A percentile compares a stretch with the other conserved stretches of the same genome.
phyloP scores from a whole-genome alignment of 1,140 invertebrate genomes.

The Trachymyrmex cornetzi region DNA sequence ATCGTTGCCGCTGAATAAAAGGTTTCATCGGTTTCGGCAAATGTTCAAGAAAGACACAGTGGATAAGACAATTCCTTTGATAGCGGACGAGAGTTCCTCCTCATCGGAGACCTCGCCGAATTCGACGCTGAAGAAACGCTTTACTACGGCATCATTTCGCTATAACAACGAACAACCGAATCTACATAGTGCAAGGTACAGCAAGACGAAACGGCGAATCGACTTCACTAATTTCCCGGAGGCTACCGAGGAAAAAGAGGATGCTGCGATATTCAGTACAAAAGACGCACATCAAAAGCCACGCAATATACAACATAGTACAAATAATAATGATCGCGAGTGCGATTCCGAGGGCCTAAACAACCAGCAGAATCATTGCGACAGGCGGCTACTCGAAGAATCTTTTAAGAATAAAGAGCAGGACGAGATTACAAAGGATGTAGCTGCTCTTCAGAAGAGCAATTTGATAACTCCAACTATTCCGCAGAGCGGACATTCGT shows the following conservation, averaged over 20 bases:
- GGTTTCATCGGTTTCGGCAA: slow-evolving; percentile 79
- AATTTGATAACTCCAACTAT: slow-evolving; percentile 21
- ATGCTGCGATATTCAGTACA: slow-evolving; percentile 68
- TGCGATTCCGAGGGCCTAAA: slow-evolving; percentile 41
- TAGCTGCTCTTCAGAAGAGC: slow-evolving; percentile 22
- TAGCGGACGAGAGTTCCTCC: slow-evolving; percentile 39
- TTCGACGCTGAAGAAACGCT: slow-evolving; percentile 32
- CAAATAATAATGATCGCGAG: slow-evolving; percentile 75
- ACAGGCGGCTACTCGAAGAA: slow-evolving; percentile 60
- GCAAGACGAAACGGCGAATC: slow-evolving; percentile 67
- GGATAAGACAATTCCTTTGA: slow-evolving; percentile 65
- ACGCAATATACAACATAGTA: slow-evolving; percentile 77
- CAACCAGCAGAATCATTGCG: slow-evolving; percentile 35
- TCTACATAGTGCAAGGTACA: slow-evolving; percentile 56
- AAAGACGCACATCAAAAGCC: slow-evolving; percentile 76
- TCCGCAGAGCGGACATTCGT: slow-evolving; percentile 59
- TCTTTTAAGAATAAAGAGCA: not conserved
- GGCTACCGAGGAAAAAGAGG: slow-evolving; percentile 26
- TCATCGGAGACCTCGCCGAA: slow-evolving; percentile 4
- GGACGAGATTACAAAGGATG: slow-evolving; percentile 20
- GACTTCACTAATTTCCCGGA: slow-evolving; percentile 58
- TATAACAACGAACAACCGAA: slow-evolving; percentile 61
- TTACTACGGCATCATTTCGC: slow-evolving; percentile 34
- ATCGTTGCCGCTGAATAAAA: slow-evolving; percentile 81
- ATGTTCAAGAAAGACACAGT: slow-evolving; percentile 82